Base-by-base conservation (phyloP, 2,888 invertebrate species). In the Onchidella celtica region DNA sequence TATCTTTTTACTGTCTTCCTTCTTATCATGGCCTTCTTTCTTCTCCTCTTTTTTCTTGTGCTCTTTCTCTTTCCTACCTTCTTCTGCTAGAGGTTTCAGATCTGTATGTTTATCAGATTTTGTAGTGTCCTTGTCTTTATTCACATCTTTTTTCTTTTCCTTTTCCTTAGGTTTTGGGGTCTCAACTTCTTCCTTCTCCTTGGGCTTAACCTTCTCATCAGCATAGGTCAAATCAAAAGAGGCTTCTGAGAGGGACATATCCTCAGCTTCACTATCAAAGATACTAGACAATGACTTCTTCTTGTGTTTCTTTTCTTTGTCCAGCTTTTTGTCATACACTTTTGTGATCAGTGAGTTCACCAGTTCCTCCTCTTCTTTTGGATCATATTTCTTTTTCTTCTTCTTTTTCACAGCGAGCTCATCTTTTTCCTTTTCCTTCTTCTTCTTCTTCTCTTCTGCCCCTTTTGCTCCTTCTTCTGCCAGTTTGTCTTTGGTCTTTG, bases 301-400 rank as follows among this genome's bases (percentile, higher is more conserved):
- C 76, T 72, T 74, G 24, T 32, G 61, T 47, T 81, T 76, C 27
- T 69, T 66, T 3, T 81, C 76, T 65, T 63, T 76, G 6, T 81
- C 81, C 6, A 69, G 27, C n/a, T 66, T 63, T 9, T 47, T 17
- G 57, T 81, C 81, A 65, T 81, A 81, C 1, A 81, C 76, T 36
- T 81, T 81, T 1, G 76, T 81, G 6, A 81, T 76, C 2, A 81
- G 69, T 36, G 81, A 81, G 34, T 81, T 76, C 0, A 81, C 81
- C 4, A 63, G 59, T 17, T 76, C 65, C 36, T 81, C 81, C 59
- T 81, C 81, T 34, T 38, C 76, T 55, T 76, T 63, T 9, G 76
- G 76, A 36, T 81, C 81, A 55, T 59, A 81, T 65, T 81, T 81
- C 61, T 81, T 81, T 47, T 81, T 81, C 65, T 81, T 81, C 76